Conservation (phyloP, 1,140 invertebrate genomes). For the Laodelphax striatellus region DNA sequence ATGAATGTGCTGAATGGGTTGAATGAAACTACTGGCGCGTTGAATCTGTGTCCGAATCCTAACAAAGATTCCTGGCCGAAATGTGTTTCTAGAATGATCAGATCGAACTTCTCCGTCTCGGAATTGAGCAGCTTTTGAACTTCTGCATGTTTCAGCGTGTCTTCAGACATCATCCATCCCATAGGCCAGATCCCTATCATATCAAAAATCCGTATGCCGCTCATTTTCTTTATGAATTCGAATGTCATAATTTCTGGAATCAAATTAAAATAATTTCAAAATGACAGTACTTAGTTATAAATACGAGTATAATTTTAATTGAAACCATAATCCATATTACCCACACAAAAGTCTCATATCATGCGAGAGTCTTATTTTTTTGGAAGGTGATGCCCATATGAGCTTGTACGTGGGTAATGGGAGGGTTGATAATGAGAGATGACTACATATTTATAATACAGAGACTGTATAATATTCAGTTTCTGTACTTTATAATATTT, state of each 20-base stretch:
- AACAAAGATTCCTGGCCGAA: slow-evolving; percentile 27
- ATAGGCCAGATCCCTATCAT: background rate
- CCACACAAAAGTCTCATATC: too few relatives aligned
- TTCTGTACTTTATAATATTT: too few relatives aligned
- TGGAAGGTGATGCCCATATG: too few relatives aligned
- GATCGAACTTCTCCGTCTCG: slow-evolving; percentile 22
- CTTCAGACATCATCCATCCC: background rate
- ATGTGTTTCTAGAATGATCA: slow-evolving; percentile 26
- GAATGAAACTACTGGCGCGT: slow-evolving; percentile 23
- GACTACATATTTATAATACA: too few relatives aligned
- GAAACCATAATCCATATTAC: too few relatives aligned
- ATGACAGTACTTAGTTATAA: too few relatives aligned
- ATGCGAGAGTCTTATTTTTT: too few relatives aligned
- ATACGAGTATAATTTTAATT: too few relatives aligned
- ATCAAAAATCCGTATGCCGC: background rate
- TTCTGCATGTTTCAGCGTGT: background rate
- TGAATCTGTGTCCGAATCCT: slow-evolving; percentile 25
- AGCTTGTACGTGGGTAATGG: too few relatives aligned
- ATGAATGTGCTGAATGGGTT: background rate
- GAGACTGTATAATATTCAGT: too few relatives aligned
- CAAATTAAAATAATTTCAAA: background rate
- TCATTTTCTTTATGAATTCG: background rate
- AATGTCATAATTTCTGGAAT: background rate
- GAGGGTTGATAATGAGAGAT: too few relatives aligned
- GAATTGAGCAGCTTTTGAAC: slow-evolving; percentile 6